Percentiles rank a stretch among this genome's conserved stretches.
Conservation (phyloP, 2,797 vertebrate genomes). For the Erithacus rubecula region DNA sequence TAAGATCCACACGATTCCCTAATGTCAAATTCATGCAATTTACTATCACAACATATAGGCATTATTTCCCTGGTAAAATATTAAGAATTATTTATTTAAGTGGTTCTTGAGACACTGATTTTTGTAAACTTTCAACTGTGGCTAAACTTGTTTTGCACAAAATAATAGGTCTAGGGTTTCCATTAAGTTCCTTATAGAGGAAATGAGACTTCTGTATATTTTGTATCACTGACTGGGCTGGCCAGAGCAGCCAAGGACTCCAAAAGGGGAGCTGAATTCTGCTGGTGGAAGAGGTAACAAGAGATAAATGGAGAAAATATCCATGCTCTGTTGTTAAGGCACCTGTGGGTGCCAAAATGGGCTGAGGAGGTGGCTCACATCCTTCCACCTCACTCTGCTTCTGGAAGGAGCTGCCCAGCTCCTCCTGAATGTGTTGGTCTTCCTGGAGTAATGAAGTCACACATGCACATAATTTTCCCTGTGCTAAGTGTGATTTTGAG, state of each 20-base stretch:
- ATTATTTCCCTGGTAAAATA: background rate
- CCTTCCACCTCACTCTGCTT: background rate
- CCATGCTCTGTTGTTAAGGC: background rate
- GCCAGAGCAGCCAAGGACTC: background rate
- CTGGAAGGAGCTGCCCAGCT: background rate
- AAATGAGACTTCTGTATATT: background rate
- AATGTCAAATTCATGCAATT: background rate
- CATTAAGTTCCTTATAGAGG: background rate
- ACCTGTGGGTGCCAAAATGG: rapidly evolving
- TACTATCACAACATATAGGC: background rate
- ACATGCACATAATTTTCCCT: background rate
- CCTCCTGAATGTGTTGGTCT: background rate
- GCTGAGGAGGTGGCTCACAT: background rate
- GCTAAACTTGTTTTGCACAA: background rate
- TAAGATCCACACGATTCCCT: background rate
- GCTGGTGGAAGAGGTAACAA: background rate
- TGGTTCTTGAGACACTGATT: background rate
- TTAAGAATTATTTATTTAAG: background rate
- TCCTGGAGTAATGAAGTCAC: background rate
- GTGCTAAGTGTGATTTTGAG: background rate
- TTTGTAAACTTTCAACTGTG: background rate
- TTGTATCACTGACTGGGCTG: background rate
- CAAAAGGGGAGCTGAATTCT: background rate
- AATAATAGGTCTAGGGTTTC: background rate
- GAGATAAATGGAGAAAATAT: background rate